A percentile compares a stretch with the other conserved stretches of the same genome.
These are phyloP conservation scores for Vidua macroura DNA, from an alignment of 2,113 vertebrate species.

Conservation along the genomic window DNA sequence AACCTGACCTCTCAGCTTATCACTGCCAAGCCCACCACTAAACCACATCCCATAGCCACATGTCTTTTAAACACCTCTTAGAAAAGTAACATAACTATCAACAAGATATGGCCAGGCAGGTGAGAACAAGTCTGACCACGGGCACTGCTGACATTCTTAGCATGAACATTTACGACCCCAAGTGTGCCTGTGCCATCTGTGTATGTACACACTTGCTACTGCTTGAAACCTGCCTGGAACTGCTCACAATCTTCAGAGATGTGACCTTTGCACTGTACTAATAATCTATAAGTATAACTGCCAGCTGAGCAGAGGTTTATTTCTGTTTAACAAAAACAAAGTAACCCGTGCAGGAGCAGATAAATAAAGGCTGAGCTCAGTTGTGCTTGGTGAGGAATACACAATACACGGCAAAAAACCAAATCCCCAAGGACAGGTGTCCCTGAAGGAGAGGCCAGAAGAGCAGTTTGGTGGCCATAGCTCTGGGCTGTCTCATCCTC, in stretches of 20 bases:
- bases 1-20: background rate
- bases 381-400: background rate
- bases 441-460: background rate
- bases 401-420: background rate
- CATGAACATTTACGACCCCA: background rate
- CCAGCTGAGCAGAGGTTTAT: background rate
- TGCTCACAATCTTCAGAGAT: background rate
- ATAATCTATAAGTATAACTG: background rate
- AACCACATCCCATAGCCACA: background rate
- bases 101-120: accelerated
- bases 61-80: background rate
- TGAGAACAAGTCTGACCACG: background rate
- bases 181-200: background rate
- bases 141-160: background rate
- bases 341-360: background rate
- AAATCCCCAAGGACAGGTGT: background rate
- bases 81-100: background rate
- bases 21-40: background rate
- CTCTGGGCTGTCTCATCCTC: background rate
- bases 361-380: background rate
- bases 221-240: background rate
- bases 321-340: background rate
- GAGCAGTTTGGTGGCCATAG: background rate
- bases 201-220: background rate
- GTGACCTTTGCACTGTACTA: background rate